Evolutionary conservation across 2,888 invertebrate species (phyloP).

Genomic region (Electrophaes corylata): DNA sequence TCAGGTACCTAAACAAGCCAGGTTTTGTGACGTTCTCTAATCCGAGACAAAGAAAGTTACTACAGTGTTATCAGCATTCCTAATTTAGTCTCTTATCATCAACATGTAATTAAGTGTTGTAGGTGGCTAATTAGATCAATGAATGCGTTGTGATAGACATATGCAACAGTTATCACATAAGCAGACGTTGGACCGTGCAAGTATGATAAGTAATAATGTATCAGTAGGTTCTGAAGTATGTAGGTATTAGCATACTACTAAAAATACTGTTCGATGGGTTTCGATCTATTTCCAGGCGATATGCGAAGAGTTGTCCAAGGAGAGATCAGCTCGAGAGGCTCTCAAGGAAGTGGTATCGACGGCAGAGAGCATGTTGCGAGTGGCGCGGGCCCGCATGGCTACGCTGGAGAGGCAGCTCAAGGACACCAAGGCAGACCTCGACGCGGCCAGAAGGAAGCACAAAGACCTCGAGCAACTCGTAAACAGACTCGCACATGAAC

Average conservation of each 20-base stretch:
- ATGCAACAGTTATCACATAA: not conserved
- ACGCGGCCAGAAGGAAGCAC: conserved; percentile 63
- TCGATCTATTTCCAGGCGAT: conserved; percentile 46
- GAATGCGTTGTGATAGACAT: not conserved
- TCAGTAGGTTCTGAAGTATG: too few relatives aligned
- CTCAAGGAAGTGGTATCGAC: conserved; percentile 68
- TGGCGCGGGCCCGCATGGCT: conserved; percentile 68
- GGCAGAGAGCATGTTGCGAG: conserved; percentile 73
- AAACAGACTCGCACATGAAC: conserved; percentile 58
- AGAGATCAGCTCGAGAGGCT: conserved; percentile 66
- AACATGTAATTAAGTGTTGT: not conserved
- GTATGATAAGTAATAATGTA: too few relatives aligned
- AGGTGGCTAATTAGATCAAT: conserved; percentile 5
- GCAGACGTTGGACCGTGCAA: not conserved
- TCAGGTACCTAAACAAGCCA: conserved; percentile 45
- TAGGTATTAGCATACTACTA: not conserved
- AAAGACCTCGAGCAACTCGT: conserved; percentile 77
- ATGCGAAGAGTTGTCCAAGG: conserved; percentile 63
- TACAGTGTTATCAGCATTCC: not conserved
- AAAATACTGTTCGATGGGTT: not conserved
- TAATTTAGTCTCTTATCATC: conserved; percentile 6
- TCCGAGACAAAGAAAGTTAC: not conserved
- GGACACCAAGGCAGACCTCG: conserved; percentile 63
- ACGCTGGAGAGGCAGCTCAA: conserved; percentile 71
- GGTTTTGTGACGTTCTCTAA: not conserved